Evolutionary conservation across 2,113 vertebrate species (phyloP), one percentile per base, ranked within the genome.

Genomic region (Chaetops frenatus): DNA sequence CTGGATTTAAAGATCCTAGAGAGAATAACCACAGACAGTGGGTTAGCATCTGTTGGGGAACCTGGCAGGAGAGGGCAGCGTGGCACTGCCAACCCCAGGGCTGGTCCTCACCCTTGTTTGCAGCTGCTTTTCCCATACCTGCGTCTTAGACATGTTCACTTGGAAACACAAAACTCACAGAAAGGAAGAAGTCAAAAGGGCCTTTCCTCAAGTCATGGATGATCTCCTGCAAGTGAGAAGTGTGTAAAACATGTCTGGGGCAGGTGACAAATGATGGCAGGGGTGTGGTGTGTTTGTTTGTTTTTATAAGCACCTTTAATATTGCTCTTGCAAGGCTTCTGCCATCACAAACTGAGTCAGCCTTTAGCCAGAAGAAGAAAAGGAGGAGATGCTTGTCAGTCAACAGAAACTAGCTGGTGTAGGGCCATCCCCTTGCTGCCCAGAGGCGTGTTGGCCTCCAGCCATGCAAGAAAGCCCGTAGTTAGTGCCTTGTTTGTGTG

Each of bases 1-100:
- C 73, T 76, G 87, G 88, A 80, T 90, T 95, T 96, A 94, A 92
- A 82, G 44, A 86, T 93, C 81, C 85, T 88, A 38, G 74, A 90
- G 79, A 95, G 74, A 92, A 74, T 96, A 93, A 95, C 94, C 79
- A 88, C 90, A 92, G 50, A 19, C 61, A 76, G 13, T 8, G 9
- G 94, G 86, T 95, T 90, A 96, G 42, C 23, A 47, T 88, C 70
- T 90, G 29, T 13, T 88, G 61, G 57, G 88, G 31, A 87, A 15
- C 47, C 47, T 3, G 2, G 90, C 71, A 88, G 76, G 79, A 92
- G 91, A 83, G 83, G 47, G 58, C 80, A 91, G 36, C 5, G 0
- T 81, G 91, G 77, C 67, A 92, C 86, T 72, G 66, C 70, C 79
- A 81, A 0, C 42, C 23, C 35, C 3, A 2, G 51, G 31, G 44